Percentiles rank a stretch among this genome's conserved stretches.
phyloP scores from a whole-genome alignment of 2,888 invertebrate genomes.

The Patella pellucida region DNA sequence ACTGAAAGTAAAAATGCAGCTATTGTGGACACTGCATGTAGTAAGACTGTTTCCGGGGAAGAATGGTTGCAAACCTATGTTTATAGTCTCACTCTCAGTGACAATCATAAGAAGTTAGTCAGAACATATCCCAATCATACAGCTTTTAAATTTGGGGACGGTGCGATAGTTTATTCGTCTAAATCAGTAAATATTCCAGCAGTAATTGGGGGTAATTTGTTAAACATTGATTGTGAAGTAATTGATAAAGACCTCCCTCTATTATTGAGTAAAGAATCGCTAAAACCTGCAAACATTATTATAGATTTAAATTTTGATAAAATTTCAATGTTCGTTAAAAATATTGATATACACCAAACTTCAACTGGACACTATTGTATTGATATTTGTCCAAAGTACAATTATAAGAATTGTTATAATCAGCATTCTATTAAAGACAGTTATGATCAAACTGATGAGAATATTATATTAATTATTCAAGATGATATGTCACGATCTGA shows the following conservation, averaged over 20 bases:
- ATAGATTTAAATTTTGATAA: conserved; percentile 20
- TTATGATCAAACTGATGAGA: too few relatives aligned
- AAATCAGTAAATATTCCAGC: conserved; percentile 24
- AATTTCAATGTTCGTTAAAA: not conserved
- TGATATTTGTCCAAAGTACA: too few relatives aligned
- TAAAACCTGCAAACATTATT: conserved; percentile 24
- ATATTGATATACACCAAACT: conserved; percentile 14
- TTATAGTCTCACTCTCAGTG: too few relatives aligned
- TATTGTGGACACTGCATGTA: too few relatives aligned
- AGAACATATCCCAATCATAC: not conserved
- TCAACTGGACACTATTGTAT: not conserved
- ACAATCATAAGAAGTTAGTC: conserved; percentile 4
- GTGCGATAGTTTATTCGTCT: conserved; percentile 11
- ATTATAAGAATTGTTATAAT: too few relatives aligned
- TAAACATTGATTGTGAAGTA: conserved; percentile 23
- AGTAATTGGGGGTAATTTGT: conserved; percentile 14
- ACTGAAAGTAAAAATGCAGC: too few relatives aligned
- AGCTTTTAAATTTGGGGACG: conserved; percentile 28
- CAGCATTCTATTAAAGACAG: too few relatives aligned
- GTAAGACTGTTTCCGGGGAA: too few relatives aligned
- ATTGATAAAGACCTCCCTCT: conserved; percentile 24
- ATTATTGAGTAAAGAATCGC: conserved; percentile 25
- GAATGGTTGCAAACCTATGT: too few relatives aligned
- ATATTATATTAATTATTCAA: too few relatives aligned
- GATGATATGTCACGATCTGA: too few relatives aligned